phyloP scores from a whole-genome alignment of 2,888 invertebrate genomes.

The Galerucella pusilla region DNA sequence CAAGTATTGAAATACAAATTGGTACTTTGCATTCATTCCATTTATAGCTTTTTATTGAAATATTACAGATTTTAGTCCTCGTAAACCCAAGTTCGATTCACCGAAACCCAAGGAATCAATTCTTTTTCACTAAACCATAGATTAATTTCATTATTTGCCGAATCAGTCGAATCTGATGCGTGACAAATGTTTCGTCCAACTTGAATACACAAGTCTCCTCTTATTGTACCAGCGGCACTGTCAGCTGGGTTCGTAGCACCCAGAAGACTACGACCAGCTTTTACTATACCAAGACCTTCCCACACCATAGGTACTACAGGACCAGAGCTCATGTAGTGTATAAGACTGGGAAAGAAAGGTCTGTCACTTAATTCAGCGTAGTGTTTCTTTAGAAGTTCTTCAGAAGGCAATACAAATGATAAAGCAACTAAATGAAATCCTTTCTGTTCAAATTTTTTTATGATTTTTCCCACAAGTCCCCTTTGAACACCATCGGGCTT shows the following conservation, averaged over 20 bases:
- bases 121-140: constrained; percentile 92
- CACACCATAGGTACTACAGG: constrained; percentile 94
- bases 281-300: constrained; percentile 94
- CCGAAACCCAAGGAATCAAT: constrained; percentile 83
- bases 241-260: constrained; percentile 97
- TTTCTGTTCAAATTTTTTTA: constrained; percentile 93
- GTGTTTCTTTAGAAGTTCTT: constrained; percentile 87
- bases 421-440: constrained; percentile 95
- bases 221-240: constrained; percentile 93
- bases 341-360: constrained; percentile 92
- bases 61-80: constrained; percentile 66
- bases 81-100: constrained; percentile 87
- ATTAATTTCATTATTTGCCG: constrained; percentile 92
- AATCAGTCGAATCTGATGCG: constrained; percentile 94
- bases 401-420: constrained; percentile 89
- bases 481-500: constrained; percentile 98
- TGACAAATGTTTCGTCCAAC: constrained; percentile 96
- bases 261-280: constrained; percentile 92
- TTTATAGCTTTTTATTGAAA: background rate
- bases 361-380: constrained; percentile 88
- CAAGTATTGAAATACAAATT: background rate
- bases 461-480: constrained; percentile 93
- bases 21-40: background rate
- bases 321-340: constrained; percentile 75
- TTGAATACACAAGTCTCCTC: constrained; percentile 94